phyloP scores from a whole-genome alignment of 2,113 vertebrate species.

The Ailuropoda melanoleuca region DNA sequence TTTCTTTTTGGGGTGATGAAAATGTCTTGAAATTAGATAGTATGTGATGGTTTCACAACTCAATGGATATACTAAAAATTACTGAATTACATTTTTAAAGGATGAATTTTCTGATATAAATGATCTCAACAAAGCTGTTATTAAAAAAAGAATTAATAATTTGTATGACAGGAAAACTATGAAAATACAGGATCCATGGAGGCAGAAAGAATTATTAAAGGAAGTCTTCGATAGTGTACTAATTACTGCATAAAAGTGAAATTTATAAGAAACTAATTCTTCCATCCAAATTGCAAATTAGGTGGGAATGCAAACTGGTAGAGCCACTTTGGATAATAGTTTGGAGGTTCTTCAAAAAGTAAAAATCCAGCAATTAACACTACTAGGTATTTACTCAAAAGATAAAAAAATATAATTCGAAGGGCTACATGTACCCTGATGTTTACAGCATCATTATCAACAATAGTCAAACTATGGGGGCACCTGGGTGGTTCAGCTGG shows the following conservation, averaged over 20 bases:
- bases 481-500: too few relatives aligned
- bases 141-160: background rate
- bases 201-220: background rate
- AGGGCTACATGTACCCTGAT: too few relatives aligned
- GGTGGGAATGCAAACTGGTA: too few relatives aligned
- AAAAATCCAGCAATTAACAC: too few relatives aligned
- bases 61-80: slow-evolving; percentile 22
- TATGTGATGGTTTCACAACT: background rate
- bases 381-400: too few relatives aligned
- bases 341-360: too few relatives aligned
- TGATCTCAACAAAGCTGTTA: background rate
- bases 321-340: too few relatives aligned
- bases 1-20: background rate
- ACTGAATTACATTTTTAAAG: background rate
- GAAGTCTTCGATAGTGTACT: background rate
- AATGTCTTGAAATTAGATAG: background rate
- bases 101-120: slow-evolving; percentile 10
- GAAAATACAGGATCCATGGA: background rate
- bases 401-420: too few relatives aligned
- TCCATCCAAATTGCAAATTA: slow-evolving; percentile 20
- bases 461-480: too few relatives aligned
- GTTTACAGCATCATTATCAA: too few relatives aligned
- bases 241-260: slow-evolving; percentile 17
- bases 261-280: slow-evolving; percentile 48
- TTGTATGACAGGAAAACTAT: background rate